Base-by-base conservation (phyloP, 2,888 invertebrate genomes). In the Fissipunctia ypsillon region DNA sequence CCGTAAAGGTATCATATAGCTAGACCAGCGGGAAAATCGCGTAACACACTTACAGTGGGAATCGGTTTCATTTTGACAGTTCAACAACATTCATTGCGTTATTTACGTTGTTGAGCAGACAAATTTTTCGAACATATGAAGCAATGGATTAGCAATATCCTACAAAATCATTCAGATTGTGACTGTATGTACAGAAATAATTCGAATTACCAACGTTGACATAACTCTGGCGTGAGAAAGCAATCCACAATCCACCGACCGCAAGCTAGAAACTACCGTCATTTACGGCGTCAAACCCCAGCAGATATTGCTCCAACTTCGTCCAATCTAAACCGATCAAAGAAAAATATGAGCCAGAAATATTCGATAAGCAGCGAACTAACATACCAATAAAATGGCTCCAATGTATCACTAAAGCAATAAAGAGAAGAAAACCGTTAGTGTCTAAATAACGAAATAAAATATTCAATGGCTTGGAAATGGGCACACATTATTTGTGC, bases 381-480 rank as follows among this genome's bases (percentile, higher is more conserved):
- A 81, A 78, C 70, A 75, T 78, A 71, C 81, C 84, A 85, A 84
- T 85, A 81, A 79, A n/a, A 84, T 63, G 73, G 25, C 28, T 76
- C 72, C 65, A 64, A 85, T 85, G 73, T 84, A 81, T 86, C 84
- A 84, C 81, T 70, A 54, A 35, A 63, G 73, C 81, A 79, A 85
- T 81, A 85, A 81, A 83, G 72, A 78, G 54, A 70, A 76, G 73
- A 78, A 79, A 73, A 28, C 82, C 83, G 74, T 87, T 85, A 85
- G 77, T 83, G 86, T 85, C 84, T 83, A 86, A 85, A 87, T 87
- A 89, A 86, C 83, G 87, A 87, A 89, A 91, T 89, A 87, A 89
- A 89, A 90, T 88, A 90, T 89, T 90, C 91, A 91, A 85, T 87
- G 89, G 86, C 73, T 84, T 76, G 87, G 89, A 91, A 91, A 87